Percentiles rank a stretch among this genome's conserved stretches.
Evolutionary conservation across 2,888 invertebrate species (phyloP).

Genomic region (Oeneis ivallda): DNA sequence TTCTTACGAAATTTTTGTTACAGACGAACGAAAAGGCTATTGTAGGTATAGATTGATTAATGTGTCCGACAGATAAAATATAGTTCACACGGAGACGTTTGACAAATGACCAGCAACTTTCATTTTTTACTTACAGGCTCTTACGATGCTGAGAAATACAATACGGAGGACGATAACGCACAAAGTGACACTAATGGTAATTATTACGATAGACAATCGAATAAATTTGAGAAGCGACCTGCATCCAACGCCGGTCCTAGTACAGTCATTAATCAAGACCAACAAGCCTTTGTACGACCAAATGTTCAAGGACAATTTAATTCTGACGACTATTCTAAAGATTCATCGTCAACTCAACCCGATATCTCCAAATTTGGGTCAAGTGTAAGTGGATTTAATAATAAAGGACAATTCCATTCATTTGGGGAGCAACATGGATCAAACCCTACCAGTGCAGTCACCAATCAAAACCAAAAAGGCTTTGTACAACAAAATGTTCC

Average conservation of each 20-base stretch:
- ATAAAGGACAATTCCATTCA: too few relatives aligned
- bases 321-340: too few relatives aligned
- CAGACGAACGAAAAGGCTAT: slow-evolving; percentile 47
- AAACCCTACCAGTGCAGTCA: slow-evolving; percentile 53
- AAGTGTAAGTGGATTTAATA: slow-evolving; percentile 10
- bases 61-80: slow-evolving; percentile 56
- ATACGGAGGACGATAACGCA: slow-evolving; percentile 65
- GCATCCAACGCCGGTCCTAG: slow-evolving; percentile 50
- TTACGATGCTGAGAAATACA: slow-evolving; percentile 72
- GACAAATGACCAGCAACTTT: slow-evolving; percentile 73
- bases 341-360: slow-evolving; percentile 18
- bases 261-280: slow-evolving; percentile 57
- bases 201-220: slow-evolving; percentile 57
- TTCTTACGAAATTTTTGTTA: slow-evolving; percentile 11
- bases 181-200: slow-evolving; percentile 52
- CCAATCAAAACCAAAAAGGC: slow-evolving; percentile 55
- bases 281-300: slow-evolving; percentile 48
- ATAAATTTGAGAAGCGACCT: slow-evolving; percentile 54
- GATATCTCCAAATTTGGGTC: slow-evolving; percentile 35
- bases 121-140: slow-evolving; percentile 78
- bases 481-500: slow-evolving; percentile 45
- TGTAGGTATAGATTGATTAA: slow-evolving; percentile 65
- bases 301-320: slow-evolving; percentile 38
- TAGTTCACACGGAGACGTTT: slow-evolving; percentile 52
- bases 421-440: too few relatives aligned